Evolutionary conservation across 2,888 invertebrate species (phyloP).

Genomic region (Thera britannica): DNA sequence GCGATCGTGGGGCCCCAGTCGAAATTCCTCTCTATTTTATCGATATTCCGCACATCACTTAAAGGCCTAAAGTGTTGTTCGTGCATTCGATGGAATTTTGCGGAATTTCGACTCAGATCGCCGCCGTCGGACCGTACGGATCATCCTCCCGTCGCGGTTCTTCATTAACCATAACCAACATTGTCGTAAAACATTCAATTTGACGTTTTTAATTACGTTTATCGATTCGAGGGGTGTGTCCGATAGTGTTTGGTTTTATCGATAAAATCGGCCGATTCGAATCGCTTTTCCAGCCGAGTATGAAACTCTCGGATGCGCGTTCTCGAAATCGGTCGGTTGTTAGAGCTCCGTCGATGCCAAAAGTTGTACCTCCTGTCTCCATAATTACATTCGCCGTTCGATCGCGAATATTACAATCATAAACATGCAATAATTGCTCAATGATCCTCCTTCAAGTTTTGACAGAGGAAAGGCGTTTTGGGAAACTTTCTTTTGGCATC

Average conservation of each 20-base stretch:
- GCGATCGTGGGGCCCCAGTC: conserved; percentile 77
- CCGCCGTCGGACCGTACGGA: conserved; percentile 72
- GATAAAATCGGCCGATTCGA: conserved; percentile 58
- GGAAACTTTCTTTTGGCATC: conserved; percentile 74
- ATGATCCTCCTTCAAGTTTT: conserved; percentile 66
- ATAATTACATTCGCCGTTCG: conserved; percentile 70
- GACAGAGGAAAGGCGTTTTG: conserved; percentile 49
- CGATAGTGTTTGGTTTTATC: conserved; percentile 78
- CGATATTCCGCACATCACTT: conserved; percentile 73
- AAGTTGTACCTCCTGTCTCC: conserved; percentile 67
- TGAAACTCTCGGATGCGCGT: conserved; percentile 47
- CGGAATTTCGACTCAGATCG: conserved; percentile 69
- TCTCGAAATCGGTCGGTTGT: conserved; percentile 62
- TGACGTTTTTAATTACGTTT: conserved; percentile 66
- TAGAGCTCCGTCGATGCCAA: conserved; percentile 72
- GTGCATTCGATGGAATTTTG: conserved; percentile 73
- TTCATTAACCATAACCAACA: conserved; percentile 50
- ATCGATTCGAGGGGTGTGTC: conserved; percentile 69
- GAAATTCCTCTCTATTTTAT: conserved; percentile 65
- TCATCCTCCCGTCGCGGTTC: conserved; percentile 62
- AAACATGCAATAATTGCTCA: conserved; percentile 73
- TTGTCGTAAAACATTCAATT: conserved; percentile 63
- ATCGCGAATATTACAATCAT: conserved; percentile 69
- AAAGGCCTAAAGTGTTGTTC: conserved; percentile 82
- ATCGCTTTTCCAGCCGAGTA: conserved; percentile 44